Evolutionary conservation across 2,888 invertebrate species (phyloP), one percentile per base, ranked within the genome.

Genomic region (Amphiduros pacificus): DNA sequence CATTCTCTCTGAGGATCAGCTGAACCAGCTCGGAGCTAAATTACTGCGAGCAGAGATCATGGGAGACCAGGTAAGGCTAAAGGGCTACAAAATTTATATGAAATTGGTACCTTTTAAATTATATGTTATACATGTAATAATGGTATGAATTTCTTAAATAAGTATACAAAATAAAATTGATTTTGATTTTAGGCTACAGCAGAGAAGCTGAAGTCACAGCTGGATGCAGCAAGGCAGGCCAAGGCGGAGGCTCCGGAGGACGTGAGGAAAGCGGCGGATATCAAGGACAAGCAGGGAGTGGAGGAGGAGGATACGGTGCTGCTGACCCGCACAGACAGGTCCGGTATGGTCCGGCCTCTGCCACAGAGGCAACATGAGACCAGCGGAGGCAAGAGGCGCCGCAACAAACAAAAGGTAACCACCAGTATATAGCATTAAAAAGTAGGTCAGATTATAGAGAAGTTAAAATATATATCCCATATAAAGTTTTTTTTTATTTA

Each of bases 11-110:
- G 79, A 79, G 54, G 73, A 79, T 55, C 91, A 97, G 81, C 88
- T 94, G 87, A 99, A 98, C 83, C 89, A 90, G 72, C 81, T 99
- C 48, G 93, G 90, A 44, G 94, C 96, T 1, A 93, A 91, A 84
- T 88, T 95, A 66, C 85, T 98, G 0, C 94, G 94, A 85, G 96
- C 97, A 17, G 95, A 98, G 87, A 88, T 99, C 72, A 88, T 94
- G 86, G 96, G 94, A 22, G 89, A 96, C 78, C 83, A 80, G 72
- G 88, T 86, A 72, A 72, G 77, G 22, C n/a, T n/a, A n/a, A n/a
- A n/a, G n/a, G n/a, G n/a, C n/a, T n/a, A n/a, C n/a, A n/a, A n/a
- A n/a, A n/a, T n/a, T n/a, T n/a, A n/a, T n/a, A n/a, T n/a, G n/a
- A n/a, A 24, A 2, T 44, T n/a, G n/a, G n/a, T n/a, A n/a, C n/a